Evolutionary conservation across 2,113 vertebrate species (phyloP).

Genomic region (Dolichallabes microphthalmus): DNA sequence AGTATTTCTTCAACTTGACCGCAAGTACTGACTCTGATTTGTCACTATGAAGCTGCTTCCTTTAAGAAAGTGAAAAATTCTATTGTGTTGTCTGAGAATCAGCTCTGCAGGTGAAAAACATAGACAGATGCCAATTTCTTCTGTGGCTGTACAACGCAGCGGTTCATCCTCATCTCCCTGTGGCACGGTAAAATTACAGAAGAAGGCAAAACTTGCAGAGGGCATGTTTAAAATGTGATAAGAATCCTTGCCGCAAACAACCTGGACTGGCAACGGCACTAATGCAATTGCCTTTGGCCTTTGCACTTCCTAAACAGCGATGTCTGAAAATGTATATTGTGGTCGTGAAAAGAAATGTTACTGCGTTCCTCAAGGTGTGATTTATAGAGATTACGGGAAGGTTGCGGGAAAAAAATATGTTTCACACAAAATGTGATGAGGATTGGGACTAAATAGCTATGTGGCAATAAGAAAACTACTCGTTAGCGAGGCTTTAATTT

Average conservation of each 20-base stretch:
- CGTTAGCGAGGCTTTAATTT: no score
- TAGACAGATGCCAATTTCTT: background rate
- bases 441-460: no score
- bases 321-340: background rate
- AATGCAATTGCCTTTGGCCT: background rate
- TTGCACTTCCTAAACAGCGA: no score
- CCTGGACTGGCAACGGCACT: background rate
- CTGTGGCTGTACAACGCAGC: background rate
- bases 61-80: background rate
- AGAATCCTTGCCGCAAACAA: background rate
- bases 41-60: background rate
- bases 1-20: background rate
- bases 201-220: background rate
- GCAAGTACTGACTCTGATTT: background rate
- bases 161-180: background rate
- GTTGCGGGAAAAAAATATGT: no score
- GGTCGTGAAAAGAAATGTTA: no score
- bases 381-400: no score
- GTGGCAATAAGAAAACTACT: no score
- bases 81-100: background rate
- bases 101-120: background rate
- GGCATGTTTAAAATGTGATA: background rate
- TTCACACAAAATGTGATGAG: no score
- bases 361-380: no score
- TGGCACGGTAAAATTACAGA: slow-evolving; percentile 1